Conservation (phyloP, 2,797 vertebrate species). For the Tokudaia tokunoshimensis region DNA sequence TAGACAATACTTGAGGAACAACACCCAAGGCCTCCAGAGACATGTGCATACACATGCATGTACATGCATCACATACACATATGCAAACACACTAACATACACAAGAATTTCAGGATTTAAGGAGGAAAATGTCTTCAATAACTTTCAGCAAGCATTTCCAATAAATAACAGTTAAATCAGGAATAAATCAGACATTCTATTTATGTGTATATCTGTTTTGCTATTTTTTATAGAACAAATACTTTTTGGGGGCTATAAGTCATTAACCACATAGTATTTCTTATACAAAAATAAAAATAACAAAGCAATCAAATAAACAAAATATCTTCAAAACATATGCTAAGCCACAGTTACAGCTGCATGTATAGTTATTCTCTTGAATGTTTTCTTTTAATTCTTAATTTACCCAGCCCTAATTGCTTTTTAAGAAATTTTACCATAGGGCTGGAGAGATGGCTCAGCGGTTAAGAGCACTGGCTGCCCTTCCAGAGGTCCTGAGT, state of each 20-base stretch:
- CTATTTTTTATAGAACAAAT: not conserved
- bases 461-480: too few species aligned
- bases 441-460: not conserved
- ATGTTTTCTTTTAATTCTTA: slow-evolving; percentile 40
- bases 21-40: not conserved
- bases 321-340: not conserved
- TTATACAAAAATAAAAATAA: not conserved
- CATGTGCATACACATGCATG: not conserved
- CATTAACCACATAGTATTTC: slow-evolving; percentile 17
- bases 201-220: not conserved
- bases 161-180: slow-evolving; percentile 30
- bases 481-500: too few species aligned
- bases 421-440: slow-evolving; percentile 45
- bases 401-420: slow-evolving; percentile 9
- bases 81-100: not conserved
- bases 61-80: not conserved
- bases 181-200: not conserved
- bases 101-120: slow-evolving; percentile 5
- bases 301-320: not conserved
- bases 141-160: slow-evolving; percentile 29
- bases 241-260: not conserved
- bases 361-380: not conserved
- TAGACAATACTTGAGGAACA: not conserved
- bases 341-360: not conserved
- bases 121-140: slow-evolving; percentile 1